phyloP scores from a whole-genome alignment of 2,888 invertebrate genomes.

The Hydrotaea diabolus region DNA sequence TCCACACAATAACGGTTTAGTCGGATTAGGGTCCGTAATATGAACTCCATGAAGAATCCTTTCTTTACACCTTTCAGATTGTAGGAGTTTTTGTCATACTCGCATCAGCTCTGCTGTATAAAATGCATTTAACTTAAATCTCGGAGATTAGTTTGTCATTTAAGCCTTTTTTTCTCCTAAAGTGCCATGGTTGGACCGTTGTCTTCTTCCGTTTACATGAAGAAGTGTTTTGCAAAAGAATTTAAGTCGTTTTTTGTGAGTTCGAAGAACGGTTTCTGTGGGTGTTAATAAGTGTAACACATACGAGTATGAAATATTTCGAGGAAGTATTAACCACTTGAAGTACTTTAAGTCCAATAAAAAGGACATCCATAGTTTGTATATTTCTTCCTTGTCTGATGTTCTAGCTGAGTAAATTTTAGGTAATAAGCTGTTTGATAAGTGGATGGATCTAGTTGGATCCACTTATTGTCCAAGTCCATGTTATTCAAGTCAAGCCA shows the following conservation, averaged over 20 bases:
- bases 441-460: too few relatives aligned
- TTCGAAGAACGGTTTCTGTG: neutral
- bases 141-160: slow-evolving; percentile 42
- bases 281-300: neutral
- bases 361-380: too few relatives aligned
- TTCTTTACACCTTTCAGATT: slow-evolving; percentile 67
- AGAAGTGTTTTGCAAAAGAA: neutral
- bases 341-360: neutral
- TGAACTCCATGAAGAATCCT: slow-evolving; percentile 71
- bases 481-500: too few relatives aligned
- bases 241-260: neutral
- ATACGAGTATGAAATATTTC: neutral
- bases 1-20: slow-evolving; percentile 66
- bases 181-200: slow-evolving; percentile 21
- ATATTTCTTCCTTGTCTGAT: too few relatives aligned
- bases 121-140: slow-evolving; percentile 55
- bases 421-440: too few relatives aligned
- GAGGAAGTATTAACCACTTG: neutral
- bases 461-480: too few relatives aligned
- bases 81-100: slow-evolving; percentile 28
- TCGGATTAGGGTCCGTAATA: slow-evolving; percentile 70
- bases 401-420: too few relatives aligned
- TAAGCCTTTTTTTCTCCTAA: slow-evolving; percentile 54
- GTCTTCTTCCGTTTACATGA: neutral
- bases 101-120: neutral